Evolutionary conservation across 2,113 vertebrate species (phyloP).

Genomic region (Coryphaenoides rupestris): DNA sequence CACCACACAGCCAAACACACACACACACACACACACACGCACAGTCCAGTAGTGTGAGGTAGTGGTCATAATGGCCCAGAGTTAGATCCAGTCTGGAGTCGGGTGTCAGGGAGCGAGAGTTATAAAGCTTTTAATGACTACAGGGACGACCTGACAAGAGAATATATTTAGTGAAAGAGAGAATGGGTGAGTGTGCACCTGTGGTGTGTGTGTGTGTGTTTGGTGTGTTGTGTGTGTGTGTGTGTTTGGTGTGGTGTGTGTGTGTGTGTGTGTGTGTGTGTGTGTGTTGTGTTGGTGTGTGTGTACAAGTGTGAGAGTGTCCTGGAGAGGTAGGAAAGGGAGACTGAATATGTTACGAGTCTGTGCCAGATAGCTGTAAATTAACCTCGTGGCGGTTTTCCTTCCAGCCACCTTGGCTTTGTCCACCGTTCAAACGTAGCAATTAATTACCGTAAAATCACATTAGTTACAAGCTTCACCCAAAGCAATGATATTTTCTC

Average conservation of each 20-base stretch:
- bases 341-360: no score
- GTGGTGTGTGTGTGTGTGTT: slow-evolving; percentile 2
- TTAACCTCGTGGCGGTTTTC: no score
- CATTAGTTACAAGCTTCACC: no score
- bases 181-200: neutral
- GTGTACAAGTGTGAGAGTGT: slow-evolving; percentile 1
- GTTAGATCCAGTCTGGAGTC: slow-evolving; percentile 54
- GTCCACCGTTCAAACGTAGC: no score
- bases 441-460: no score
- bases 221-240: slow-evolving; percentile 4
- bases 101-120: slow-evolving; percentile 46
- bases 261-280: slow-evolving; percentile 8
- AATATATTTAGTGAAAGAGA: neutral
- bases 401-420: no score
- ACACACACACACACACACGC: slow-evolving; percentile 19
- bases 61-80: slow-evolving; percentile 44
- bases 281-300: neutral
- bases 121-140: slow-evolving; percentile 40
- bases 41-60: slow-evolving; percentile 28
- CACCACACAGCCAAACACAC: neutral
- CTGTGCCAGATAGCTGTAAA: no score
- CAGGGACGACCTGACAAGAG: slow-evolving; percentile 21
- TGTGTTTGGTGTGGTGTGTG: neutral
- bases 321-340: neutral
- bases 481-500: no score